phyloP scores from a whole-genome alignment of 2,113 vertebrate genomes.

The Tachycineta bicolor region DNA sequence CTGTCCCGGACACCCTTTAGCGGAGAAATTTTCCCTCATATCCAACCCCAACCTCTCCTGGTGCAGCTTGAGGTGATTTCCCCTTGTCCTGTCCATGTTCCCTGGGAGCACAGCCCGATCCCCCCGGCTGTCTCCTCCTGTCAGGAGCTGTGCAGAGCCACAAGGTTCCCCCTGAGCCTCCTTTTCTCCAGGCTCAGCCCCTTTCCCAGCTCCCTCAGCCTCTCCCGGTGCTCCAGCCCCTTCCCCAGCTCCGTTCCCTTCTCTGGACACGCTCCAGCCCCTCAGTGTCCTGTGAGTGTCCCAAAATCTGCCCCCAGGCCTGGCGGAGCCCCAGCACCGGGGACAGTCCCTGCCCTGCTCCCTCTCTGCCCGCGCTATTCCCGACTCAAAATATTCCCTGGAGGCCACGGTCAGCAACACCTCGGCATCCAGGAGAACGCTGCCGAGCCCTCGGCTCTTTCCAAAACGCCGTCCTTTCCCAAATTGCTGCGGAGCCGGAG shows the following conservation, averaged over 20 bases:
- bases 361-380: not conserved
- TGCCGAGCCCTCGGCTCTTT: not conserved
- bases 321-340: no score
- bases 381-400: not conserved
- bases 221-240: rapidly evolving
- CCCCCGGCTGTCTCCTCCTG: not conserved
- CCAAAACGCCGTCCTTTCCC: rapidly evolving
- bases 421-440: rapidly evolving
- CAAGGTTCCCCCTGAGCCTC: not conserved
- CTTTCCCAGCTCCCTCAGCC: not conserved
- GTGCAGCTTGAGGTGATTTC: rapidly evolving
- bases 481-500: rapidly evolving
- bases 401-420: rapidly evolving
- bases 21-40: not conserved
- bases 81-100: rapidly evolving
- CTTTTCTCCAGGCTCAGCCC: not conserved
- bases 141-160: not conserved
- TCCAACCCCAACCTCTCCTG: not conserved
- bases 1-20: not conserved
- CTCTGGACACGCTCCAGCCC: rapidly evolving
- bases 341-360: not conserved
- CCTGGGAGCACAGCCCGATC: rapidly evolving
- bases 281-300: not conserved
- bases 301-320: not conserved
- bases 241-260: rapidly evolving